Conservation (phyloP, 2,113 vertebrate species). For the Pithys albifrons region DNA sequence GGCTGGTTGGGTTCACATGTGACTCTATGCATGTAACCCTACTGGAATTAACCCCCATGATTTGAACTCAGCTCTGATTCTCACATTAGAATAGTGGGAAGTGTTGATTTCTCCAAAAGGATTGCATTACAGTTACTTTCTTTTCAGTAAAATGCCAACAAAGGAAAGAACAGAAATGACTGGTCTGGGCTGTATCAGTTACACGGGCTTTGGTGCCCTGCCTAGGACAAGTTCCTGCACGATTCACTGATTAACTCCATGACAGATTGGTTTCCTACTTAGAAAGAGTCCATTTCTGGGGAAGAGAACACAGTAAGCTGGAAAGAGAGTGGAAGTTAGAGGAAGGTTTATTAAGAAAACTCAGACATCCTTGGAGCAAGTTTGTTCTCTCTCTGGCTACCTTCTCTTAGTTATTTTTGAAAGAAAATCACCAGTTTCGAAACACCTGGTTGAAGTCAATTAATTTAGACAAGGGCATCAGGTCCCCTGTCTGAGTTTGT, state of each 20-base stretch:
- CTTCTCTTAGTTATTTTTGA: background rate
- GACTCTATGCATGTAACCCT: background rate
- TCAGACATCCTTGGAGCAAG: background rate
- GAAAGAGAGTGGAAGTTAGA: background rate
- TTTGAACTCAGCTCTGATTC: background rate
- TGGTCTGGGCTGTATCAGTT: background rate
- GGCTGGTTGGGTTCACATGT: background rate
- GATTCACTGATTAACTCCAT: background rate
- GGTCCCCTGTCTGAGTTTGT: background rate
- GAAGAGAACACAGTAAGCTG: background rate
- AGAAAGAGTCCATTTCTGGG: background rate
- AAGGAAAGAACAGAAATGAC: constrained; percentile 10
- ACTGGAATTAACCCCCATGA: constrained; percentile 6
- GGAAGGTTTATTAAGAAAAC: background rate
- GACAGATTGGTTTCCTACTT: background rate
- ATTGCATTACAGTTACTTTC: constrained; percentile 33
- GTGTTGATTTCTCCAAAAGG: constrained; percentile 39
- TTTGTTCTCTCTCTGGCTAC: background rate
- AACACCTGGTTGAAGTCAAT: background rate
- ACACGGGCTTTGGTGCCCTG: background rate
- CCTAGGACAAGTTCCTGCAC: background rate
- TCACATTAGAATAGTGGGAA: background rate
- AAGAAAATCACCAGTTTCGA: background rate
- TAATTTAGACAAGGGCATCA: background rate
- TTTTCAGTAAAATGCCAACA: constrained; percentile 25